Evolutionary conservation across 2,888 invertebrate genomes (phyloP), one percentile per base, ranked within the genome.

Genomic region (Dolichopus griseipennis): DNA sequence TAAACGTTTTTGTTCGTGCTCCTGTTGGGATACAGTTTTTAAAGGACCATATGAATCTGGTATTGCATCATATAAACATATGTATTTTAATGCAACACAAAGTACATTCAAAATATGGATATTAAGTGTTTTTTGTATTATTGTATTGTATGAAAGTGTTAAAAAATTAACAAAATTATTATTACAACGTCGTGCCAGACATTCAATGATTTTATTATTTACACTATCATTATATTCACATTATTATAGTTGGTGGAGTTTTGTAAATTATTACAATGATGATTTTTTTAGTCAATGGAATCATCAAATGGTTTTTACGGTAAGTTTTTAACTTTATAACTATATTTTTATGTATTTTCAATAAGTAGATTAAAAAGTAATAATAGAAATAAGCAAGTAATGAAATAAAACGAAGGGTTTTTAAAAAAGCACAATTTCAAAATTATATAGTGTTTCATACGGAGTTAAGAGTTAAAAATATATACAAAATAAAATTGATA

Each of bases 1-100:
- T 76, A 84, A 83, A 72, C 83, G 83, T 69, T 85, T 84, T 72
- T 90, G 90, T 75, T 85, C 86, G 20, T 90, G 90, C 78, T 87
- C 88, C 15, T 90, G 90, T 76, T 90, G 90, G 88, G 90, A 90
- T 75, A 90, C 90, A 0, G 86, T 90, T 9, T 90, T 90, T 75
- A 89, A 90, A 84, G 90, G 88, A 18, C 86, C 87, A 15, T 89
- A 89, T 75, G 88, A 89, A 77, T 85, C 86, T 34, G 88, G 88
- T n/a, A 83, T 88, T 70, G 87, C 87, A 62, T 84, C 86, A 27
- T 89, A 87, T 75, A 89, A 89, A 75, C 88, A 89, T 76, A 84
- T 89, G 79, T 89, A 89, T 78, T 88, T 88, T 78, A 89, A 89
- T 78, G 86, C 87, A 64, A 88, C 88, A 18, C 79, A 82, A 64